Evolutionary conservation across 2,113 vertebrate genomes (phyloP).

Genomic region (Gracilinanus agilis): DNA sequence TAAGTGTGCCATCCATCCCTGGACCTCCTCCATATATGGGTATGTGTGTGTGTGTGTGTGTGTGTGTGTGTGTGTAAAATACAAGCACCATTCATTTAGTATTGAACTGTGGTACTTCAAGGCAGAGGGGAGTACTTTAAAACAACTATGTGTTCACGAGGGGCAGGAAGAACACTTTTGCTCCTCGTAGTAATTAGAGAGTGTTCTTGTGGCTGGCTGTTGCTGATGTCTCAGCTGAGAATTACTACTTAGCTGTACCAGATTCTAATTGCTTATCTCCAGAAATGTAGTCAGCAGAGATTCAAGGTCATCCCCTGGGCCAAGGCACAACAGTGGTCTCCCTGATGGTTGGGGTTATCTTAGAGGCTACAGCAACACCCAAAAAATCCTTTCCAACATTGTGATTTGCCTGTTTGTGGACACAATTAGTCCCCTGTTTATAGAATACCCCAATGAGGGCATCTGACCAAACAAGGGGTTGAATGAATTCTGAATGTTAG

Average conservation of each 20-base stretch:
- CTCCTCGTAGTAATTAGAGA: neutral
- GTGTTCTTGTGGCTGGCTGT: neutral
- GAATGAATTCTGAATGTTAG: neutral
- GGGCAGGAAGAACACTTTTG: neutral
- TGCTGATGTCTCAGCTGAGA: neutral
- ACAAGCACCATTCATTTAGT: too few relatives aligned
- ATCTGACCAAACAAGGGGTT: neutral
- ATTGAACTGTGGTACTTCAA: too few relatives aligned
- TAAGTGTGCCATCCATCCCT: neutral
- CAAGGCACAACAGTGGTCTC: neutral
- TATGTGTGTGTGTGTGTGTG: too few relatives aligned
- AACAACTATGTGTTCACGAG: neutral
- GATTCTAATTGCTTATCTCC: neutral
- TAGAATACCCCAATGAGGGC: neutral
- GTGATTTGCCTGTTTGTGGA: neutral
- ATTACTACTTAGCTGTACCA: neutral
- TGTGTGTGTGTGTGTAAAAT: too few relatives aligned
- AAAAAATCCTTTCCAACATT: neutral
- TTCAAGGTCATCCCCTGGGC: neutral
- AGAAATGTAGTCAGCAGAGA: neutral
- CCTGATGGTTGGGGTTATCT: neutral
- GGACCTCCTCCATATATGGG: neutral
- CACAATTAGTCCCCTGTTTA: neutral
- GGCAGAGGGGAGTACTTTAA: neutral
- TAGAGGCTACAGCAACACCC: neutral